Conservation (phyloP, 2,113 vertebrate species). For the Aegithalos caudatus region DNA sequence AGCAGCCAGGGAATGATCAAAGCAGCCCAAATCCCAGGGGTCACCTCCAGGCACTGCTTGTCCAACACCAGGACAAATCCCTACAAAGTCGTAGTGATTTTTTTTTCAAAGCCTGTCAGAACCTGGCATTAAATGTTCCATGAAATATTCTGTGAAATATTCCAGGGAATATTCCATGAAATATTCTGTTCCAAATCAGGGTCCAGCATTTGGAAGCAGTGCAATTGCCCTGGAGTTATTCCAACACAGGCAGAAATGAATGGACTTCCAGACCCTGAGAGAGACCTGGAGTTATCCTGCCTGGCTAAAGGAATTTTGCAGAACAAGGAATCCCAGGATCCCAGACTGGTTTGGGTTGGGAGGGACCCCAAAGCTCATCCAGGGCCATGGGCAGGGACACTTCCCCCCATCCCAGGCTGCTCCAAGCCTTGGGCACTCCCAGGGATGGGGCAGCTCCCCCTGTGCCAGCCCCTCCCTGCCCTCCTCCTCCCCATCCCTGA, state of each 20-base stretch:
- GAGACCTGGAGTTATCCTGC: too few relatives aligned
- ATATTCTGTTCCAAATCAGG: too few relatives aligned
- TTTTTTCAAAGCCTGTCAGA: too few relatives aligned
- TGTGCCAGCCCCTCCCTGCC: background rate
- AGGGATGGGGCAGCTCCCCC: background rate
- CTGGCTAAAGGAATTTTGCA: background rate
- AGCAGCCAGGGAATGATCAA: background rate
- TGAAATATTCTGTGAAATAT: too few relatives aligned
- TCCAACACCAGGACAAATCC: background rate
- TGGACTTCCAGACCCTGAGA: too few relatives aligned
- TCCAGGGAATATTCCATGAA: too few relatives aligned
- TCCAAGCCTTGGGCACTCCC: background rate
- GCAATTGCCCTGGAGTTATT: too few relatives aligned
- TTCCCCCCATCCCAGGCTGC: too few relatives aligned
- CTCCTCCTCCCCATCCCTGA: background rate
- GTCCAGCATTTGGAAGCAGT: too few relatives aligned
- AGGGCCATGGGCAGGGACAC: background rate
- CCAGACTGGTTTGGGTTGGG: background rate
- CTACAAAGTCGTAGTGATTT: too few relatives aligned
- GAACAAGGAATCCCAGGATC: background rate
- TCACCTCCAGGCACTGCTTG: background rate
- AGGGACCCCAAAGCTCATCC: background rate
- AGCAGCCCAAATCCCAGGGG: background rate
- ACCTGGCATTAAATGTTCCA: too few relatives aligned
- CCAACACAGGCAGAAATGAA: too few relatives aligned